Evolutionary conservation across 2,888 invertebrate species (phyloP).

Genomic region (Lysandra bellargus): DNA sequence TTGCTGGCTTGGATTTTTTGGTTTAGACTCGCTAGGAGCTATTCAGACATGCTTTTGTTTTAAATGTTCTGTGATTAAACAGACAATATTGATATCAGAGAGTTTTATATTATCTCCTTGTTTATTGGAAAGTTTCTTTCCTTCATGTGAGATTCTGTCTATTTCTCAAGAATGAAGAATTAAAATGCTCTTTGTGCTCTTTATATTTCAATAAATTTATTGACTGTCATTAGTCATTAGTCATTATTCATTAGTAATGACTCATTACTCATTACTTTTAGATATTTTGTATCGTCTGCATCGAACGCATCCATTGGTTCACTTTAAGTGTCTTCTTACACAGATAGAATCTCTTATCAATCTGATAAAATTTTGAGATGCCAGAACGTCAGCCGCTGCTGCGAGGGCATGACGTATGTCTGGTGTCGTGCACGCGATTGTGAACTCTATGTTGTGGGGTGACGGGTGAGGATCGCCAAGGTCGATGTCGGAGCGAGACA

Average conservation of each 20-base stretch:
- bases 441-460: slow-evolving; percentile 49
- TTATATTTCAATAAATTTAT: too few species aligned
- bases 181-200: too few species aligned
- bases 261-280: too few species aligned
- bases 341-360: slow-evolving; percentile 57
- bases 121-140: too few species aligned
- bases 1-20: neutral
- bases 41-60: neutral
- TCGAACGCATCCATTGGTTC: neutral
- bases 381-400: slow-evolving; percentile 56
- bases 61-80: neutral
- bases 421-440: slow-evolving; percentile 41
- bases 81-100: too few species aligned
- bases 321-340: neutral
- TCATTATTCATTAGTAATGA: too few species aligned
- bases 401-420: slow-evolving; percentile 53
- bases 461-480: slow-evolving; percentile 52
- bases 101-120: too few species aligned
- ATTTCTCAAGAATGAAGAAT: too few species aligned
- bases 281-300: neutral
- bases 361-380: slow-evolving; percentile 58
- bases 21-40: neutral
- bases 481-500: slow-evolving; percentile 72
- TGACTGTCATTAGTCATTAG: too few species aligned
- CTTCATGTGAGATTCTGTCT: too few species aligned